phyloP scores from a whole-genome alignment of 2,888 invertebrate species.

The Diloba caeruleocephala region DNA sequence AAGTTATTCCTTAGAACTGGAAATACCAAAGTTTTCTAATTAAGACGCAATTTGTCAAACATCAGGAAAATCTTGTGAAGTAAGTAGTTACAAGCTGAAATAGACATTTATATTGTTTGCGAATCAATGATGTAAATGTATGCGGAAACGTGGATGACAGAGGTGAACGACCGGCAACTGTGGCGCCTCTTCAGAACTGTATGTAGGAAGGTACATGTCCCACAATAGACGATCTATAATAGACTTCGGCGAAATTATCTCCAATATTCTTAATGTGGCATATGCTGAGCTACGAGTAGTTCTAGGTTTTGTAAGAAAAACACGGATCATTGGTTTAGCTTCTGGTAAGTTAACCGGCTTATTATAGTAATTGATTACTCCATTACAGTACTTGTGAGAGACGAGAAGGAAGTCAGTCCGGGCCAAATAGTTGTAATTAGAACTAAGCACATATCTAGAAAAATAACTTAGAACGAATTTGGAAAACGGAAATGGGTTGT shows the following conservation, averaged over 20 bases:
- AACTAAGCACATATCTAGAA: too few relatives aligned
- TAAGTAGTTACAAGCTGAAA: slow-evolving; percentile 6
- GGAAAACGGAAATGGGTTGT: too few relatives aligned
- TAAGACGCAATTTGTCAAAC: slow-evolving; percentile 13
- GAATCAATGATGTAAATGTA: slow-evolving; percentile 49
- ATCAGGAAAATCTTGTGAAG: slow-evolving; percentile 5
- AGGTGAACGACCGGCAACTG: slow-evolving; percentile 46
- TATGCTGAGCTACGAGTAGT: slow-evolving; percentile 15
- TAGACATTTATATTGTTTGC: slow-evolving; percentile 22
- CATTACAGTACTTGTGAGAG: slow-evolving; percentile 12
- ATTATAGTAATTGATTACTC: background rate
- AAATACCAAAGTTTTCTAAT: slow-evolving; percentile 40
- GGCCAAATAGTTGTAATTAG: too few relatives aligned
- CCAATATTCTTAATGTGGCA: slow-evolving; percentile 27
- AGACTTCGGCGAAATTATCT: slow-evolving; percentile 45
- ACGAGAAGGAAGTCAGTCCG: slow-evolving; percentile 7
- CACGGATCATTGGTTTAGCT: slow-evolving; percentile 1
- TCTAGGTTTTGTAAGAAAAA: background rate
- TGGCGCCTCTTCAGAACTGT: slow-evolving; percentile 34
- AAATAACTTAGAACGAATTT: too few relatives aligned
- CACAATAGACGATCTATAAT: slow-evolving; percentile 35
- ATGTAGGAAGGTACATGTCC: slow-evolving; percentile 40
- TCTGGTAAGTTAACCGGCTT: slow-evolving; percentile 9
- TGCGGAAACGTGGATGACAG: slow-evolving; percentile 39
- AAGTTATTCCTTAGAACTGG: slow-evolving; percentile 5